Evolutionary conservation across 2,797 vertebrate genomes (phyloP), one percentile per base, ranked within the genome.

Genomic region (Cercopithecus mitis): DNA sequence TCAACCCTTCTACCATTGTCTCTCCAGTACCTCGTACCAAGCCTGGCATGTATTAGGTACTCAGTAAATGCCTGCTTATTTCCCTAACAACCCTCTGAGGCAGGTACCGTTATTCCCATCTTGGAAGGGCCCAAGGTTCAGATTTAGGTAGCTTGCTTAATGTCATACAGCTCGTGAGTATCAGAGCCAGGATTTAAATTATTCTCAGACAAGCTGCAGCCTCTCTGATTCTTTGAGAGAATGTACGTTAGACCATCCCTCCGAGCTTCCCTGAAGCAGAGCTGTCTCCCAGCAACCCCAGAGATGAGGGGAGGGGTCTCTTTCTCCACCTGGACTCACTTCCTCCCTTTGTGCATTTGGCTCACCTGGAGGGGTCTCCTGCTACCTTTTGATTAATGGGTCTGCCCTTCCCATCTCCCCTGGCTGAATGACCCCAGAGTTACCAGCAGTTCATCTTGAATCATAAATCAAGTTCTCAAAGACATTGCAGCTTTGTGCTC

Each of bases 401-500:
- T 43, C 52, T 95, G 43, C 75, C 64, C 92, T 75, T 67, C 76
- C 81, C 70, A 67, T 70, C 88, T 36, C 83, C 82, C 73, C 47
- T 61, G 58, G 10, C 85, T 92, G 73, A 36, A 24, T 89, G 80
- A 89, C 75, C 33, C 27, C 81, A 27, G 39, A 81, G 61, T 91
- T 84, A 92, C 36, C 72, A 45, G 70, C 57, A 14, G 27, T 86
- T 97, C 97, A 85, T 95, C 70, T 83, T 75, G 95, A 94, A 72
- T 96, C 94, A 91, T 95, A 94, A 92, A 91, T 96, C 72, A 95
- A 77, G 24, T 82, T 91, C 80, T 93, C 61, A 97, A 94, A 94
- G 90, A 82, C 92, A 92, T 39, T 81, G 27, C 64, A 94, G 86
- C 43, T 92, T 86, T 81, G 73, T 57, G 36, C 67, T 95, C 41